These are phyloP conservation scores for Campylomormyrus numenius DNA, from an alignment of 2,113 vertebrate genomes.

Conservation along the genomic window DNA sequence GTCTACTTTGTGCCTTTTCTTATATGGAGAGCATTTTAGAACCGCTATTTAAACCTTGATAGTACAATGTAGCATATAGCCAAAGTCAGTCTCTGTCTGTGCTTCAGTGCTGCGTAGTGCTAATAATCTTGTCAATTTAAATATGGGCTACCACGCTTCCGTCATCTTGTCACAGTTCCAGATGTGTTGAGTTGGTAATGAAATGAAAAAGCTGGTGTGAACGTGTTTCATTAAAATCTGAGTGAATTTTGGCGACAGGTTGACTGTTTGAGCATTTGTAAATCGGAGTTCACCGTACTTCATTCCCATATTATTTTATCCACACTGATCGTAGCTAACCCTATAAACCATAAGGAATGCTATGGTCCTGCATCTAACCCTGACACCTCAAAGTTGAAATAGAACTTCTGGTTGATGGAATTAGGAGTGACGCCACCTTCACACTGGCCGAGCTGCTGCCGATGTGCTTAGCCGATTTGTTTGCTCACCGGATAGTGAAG, in stretches of 20 bases:
- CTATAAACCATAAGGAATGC: not conserved
- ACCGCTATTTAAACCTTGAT: not conserved
- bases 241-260: not conserved
- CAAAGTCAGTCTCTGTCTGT: not conserved
- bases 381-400: not conserved
- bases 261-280: not conserved
- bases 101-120: not conserved
- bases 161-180: not conserved
- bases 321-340: not conserved
- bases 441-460: not conserved
- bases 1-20: not conserved
- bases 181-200: not conserved
- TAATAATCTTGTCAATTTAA: not conserved
- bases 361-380: not conserved
- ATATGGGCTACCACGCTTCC: not conserved
- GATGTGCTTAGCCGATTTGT: not conserved
- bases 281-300: not conserved
- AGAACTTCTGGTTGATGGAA: not conserved
- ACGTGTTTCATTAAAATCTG: not conserved
- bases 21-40: not conserved
- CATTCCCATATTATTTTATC: not conserved
- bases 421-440: not conserved
- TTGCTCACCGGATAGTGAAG: not conserved
- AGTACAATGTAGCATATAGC: not conserved
- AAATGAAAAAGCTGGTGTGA: not conserved